Base-by-base conservation (phyloP, 2,797 vertebrate species). In the Pempheris klunzingeri region DNA sequence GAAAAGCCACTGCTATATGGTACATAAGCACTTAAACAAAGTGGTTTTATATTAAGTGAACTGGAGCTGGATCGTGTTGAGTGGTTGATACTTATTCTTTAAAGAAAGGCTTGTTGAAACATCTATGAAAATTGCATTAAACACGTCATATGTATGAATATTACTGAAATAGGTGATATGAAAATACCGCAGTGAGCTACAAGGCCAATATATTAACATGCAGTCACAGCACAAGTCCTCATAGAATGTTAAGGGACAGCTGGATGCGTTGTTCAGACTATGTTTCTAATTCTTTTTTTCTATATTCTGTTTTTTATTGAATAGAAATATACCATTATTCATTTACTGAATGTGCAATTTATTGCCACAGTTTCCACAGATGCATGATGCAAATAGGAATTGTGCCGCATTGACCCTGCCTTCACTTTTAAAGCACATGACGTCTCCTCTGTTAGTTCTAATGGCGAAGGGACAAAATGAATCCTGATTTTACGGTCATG, bases 401-500 rank as follows among this genome's bases (percentile, higher is more conserved):
- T 39, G 60, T 67, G 53, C 57, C 79, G 73, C 46, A 71, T 47
- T 80, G 54, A 71, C 59, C 52, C 44, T 77, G 58, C 44, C n/a
- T 68, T 76, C 28, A n/a, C 74, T 62, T 78, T 62, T 54, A 63
- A 80, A 64, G 53, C 62, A 52, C 54, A 72, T 54, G 49, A 77
- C 18, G 30, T 30, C 58, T 83, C 49, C 32, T 52, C 18, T 64
- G 57, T 75, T 75, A 44, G 54, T 70, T 58, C 72, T 73, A 80
- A 78, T 30, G 41, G 46, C 58, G 68, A 65, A 41, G 39, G 69
- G 67, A 46, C 14, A 85, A 80, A 86, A 74, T 86, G 73, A 83
- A 83, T 89, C 77, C 76, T 82, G 81, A 91, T 84, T 89, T 86
- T 77, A 84, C 2, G 36, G 72, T 38, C 24, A 28, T 47, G 68